Evolutionary conservation across 2,797 vertebrate species (phyloP).

Genomic region (Scarus forsteni): DNA sequence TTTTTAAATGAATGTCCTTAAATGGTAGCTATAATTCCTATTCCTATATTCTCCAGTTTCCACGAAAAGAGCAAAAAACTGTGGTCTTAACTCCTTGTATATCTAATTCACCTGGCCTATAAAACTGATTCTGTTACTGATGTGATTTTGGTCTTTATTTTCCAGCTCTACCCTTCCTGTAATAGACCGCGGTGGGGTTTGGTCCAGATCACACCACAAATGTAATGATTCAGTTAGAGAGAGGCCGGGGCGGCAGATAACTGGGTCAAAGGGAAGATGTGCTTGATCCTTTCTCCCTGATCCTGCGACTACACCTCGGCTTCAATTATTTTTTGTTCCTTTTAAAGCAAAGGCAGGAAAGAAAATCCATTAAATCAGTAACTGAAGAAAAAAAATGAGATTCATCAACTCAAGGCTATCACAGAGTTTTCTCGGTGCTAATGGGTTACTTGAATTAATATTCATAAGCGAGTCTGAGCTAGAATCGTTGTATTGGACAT

Average conservation of each 20-base stretch:
- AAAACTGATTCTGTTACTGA: too few relatives aligned
- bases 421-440: conserved; percentile 34
- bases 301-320: conserved; percentile 33
- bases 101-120: too few relatives aligned
- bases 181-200: conserved; percentile 72
- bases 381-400: background rate
- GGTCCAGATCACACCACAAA: conserved; percentile 68
- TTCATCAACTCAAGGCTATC: conserved; percentile 45
- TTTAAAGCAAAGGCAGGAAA: conserved; percentile 38
- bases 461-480: conserved; percentile 56
- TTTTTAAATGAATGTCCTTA: too few relatives aligned
- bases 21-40: too few relatives aligned
- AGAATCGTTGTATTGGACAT: conserved; percentile 34
- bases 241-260: conserved; percentile 73
- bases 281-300: conserved; percentile 55
- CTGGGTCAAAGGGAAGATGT: conserved; percentile 74
- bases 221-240: conserved; percentile 69
- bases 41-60: too few relatives aligned
- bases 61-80: too few relatives aligned
- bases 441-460: conserved; percentile 59
- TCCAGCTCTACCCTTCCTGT: conserved; percentile 20
- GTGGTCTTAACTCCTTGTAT: too few relatives aligned
- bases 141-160: too few relatives aligned
- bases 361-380: conserved; percentile 36
- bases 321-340: conserved; percentile 35